A percentile compares a stretch with the other conserved stretches of the same genome.
Evolutionary conservation across 2,797 vertebrate species (phyloP).

Genomic region (Acanthis flammea): DNA sequence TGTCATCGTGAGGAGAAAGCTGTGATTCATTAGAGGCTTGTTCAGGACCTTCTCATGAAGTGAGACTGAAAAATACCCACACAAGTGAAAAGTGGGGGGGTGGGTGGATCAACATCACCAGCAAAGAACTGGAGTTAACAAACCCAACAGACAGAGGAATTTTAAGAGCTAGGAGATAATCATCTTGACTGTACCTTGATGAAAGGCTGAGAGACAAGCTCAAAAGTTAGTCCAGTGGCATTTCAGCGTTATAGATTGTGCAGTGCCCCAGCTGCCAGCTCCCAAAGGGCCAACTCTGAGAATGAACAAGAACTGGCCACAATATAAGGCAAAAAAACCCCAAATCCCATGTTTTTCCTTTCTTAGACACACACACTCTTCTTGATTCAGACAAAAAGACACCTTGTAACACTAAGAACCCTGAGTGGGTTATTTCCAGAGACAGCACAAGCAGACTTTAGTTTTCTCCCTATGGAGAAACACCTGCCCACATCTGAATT

Average conservation of each 20-base stretch:
- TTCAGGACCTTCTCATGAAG: not conserved
- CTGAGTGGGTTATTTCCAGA: not conserved
- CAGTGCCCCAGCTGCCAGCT: not conserved
- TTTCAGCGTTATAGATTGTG: rapidly evolving
- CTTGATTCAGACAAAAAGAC: not conserved
- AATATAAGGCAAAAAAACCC: not conserved
- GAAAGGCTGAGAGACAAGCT: not conserved
- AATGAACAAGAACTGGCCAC: not conserved
- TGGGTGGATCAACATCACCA: not conserved
- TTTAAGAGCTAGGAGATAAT: not conserved
- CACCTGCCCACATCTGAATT: not conserved
- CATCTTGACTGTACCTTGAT: not conserved
- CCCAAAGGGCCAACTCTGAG: not conserved
- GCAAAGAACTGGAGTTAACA: not conserved
- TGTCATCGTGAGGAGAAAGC: slow-evolving; percentile 41
- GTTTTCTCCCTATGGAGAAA: not conserved
- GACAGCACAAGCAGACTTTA: not conserved
- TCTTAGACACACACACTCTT: not conserved
- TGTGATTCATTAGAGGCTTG: slow-evolving; percentile 54
- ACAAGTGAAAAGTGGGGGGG: not conserved
- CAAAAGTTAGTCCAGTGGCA: not conserved
- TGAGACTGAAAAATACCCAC: slow-evolving; percentile 2
- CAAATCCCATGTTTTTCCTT: rapidly evolving
- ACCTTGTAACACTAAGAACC: not conserved
- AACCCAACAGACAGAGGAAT: not conserved